Evolutionary conservation across 2,888 invertebrate genomes (phyloP), one percentile per base, ranked within the genome.

Genomic region (Clusia tigrina): DNA sequence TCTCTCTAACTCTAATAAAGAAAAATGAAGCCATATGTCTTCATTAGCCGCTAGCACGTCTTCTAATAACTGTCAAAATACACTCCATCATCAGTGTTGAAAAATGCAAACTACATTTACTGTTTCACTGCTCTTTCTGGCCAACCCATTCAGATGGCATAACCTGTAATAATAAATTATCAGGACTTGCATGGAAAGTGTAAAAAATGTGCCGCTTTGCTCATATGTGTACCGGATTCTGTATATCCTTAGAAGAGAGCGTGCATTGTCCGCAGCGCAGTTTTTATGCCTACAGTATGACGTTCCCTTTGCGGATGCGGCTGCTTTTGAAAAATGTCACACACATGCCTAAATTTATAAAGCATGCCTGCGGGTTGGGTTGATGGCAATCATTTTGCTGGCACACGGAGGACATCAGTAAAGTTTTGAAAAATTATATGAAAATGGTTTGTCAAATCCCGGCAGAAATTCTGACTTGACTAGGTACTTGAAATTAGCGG

Each of bases 1-100:
- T 32, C 12, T 12, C 12, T 12, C 6, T n/a, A n/a, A n/a, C n/a
- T n/a, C n/a, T n/a, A n/a, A n/a, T n/a, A n/a, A n/a, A n/a, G n/a
- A 6, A 46, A 58, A 57, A 63, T 63, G 20, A 58, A 51, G 56
- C 65, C 73, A 73, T 73, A 68, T 73, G 73, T 70, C 67, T 74
- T 67, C 3, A 70, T 42, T 42, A 12, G 3, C 42, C n/a, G 3
- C n/a, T 42, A 3, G 3, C n/a, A 12, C 42, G 3, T 42, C 42
- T 42, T 32, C 42, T 6, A 6, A n/a, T 17, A 42, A 42, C 9
- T 42, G 42, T 42, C 42, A 42, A 42, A 42, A 42, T 42, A 42
- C 12, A 12, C 42, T n/a, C 3, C 42, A 12, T 15, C 42, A 42
- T 15, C 42, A 42, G n/a, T 17, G n/a, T 15, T 3, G n/a, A 42